Base-by-base conservation (phyloP, 64 coral and sea anemone genomes). In the Montipora foliosa region DNA sequence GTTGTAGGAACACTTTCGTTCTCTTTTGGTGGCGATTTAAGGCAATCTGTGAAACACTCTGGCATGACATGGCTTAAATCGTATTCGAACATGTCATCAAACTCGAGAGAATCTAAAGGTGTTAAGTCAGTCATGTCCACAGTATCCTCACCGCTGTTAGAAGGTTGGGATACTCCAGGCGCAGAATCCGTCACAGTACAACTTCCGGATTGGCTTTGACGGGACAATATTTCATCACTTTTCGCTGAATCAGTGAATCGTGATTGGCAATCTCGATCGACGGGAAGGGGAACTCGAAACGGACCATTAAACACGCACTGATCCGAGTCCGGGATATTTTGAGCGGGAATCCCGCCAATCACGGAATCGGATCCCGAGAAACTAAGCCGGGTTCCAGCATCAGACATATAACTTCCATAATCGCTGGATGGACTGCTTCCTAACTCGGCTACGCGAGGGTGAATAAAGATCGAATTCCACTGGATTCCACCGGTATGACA, bases 361-460 rank as follows among this genome's bases (percentile, higher is more conserved):
- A 88, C 14, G 49, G 92, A 93, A 62, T 93, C 92, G 24, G 84
- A 93, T 45, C 92, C 85, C 12, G 92, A 88, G 84, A 88, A 81
- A 10, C 82, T 86, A 10, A 71, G 64, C 17, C 84, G 82, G 58
- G 58, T 79, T 5, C 92, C 92, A 4, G 75, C 70, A 73, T 93
- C 92, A 19, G 92, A 93, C 75, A 93, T 84, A 45, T 88, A 82
- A 78, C 92, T 93, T 0, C 92, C 92, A 93, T 93, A 93, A 47
- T 93, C 92, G 45, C 92, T 93, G 10, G 92, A 93, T 0, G 92
- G 92, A 72, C 92, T 93, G 47, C 62, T 71, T 11, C 82, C 66
- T 47, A 86, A 51, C 46, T 86, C 82, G 9, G 66, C 64, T 6
- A 86, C 44, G 66, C 82, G 82, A 49, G 82, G 82, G 20, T 86